Conservation (phyloP, 2,113 vertebrate species). For the Crotophaga sulcirostris region DNA sequence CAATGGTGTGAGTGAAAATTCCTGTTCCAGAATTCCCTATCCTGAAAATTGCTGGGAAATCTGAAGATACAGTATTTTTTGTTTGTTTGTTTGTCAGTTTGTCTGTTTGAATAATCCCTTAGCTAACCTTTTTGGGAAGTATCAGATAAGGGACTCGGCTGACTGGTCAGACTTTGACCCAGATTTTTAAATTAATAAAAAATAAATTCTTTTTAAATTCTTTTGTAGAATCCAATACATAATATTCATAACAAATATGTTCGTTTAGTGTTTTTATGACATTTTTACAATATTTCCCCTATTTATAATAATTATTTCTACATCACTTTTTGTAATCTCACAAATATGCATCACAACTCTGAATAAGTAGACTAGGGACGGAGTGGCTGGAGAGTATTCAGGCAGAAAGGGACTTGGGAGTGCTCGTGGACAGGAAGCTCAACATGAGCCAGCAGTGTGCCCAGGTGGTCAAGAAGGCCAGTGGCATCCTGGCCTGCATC, state of each 20-base stretch:
- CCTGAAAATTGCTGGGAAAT: background rate
- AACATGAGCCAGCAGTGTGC: too few relatives aligned
- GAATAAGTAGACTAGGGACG: background rate
- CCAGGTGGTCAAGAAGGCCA: too few relatives aligned
- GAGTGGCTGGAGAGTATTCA: too few relatives aligned
- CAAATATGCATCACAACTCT: background rate
- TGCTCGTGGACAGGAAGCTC: too few relatives aligned
- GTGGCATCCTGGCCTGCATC: too few relatives aligned
- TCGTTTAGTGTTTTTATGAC: rapidly evolving
- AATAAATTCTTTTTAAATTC: background rate
- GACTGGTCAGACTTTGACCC: background rate
- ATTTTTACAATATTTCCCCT: background rate
- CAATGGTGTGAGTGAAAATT: background rate
- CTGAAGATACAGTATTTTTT: background rate
- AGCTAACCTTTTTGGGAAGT: background rate
- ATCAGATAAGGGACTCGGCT: rapidly evolving
- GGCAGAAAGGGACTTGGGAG: too few relatives aligned
- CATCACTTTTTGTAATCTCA: background rate
- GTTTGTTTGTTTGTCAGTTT: background rate
- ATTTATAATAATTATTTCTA: background rate
- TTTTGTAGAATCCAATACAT: background rate
- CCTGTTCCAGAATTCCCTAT: background rate
- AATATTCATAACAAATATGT: background rate
- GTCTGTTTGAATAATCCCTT: background rate
- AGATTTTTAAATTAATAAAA: too few relatives aligned